Evolutionary conservation across 2,113 vertebrate genomes (phyloP).

Genomic region (Arizona elegans): DNA sequence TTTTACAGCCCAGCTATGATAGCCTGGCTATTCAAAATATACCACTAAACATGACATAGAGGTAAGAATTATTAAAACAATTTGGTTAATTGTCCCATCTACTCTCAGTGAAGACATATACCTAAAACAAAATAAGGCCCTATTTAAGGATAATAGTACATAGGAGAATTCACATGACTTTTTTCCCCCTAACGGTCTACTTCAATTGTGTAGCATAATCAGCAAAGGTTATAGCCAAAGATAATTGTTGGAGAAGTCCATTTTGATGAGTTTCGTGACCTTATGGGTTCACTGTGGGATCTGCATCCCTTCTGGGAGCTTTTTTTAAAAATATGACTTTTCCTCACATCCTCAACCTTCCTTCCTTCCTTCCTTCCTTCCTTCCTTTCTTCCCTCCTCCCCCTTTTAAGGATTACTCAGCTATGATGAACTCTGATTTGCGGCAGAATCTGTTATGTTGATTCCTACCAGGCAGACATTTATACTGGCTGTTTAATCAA

Average conservation of each 20-base stretch:
- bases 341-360: neutral
- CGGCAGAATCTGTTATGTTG: neutral
- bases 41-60: neutral
- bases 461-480: slow-evolving; percentile 7
- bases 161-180: neutral
- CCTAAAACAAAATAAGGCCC: neutral
- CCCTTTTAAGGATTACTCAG: slow-evolving; percentile 9
- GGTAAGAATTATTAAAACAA: neutral
- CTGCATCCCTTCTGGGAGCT: neutral
- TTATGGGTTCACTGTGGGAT: neutral
- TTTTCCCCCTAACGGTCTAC: neutral
- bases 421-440: slow-evolving; percentile 13
- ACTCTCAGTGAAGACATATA: neutral
- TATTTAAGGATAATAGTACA: neutral
- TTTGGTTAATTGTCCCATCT: neutral
- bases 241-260: neutral
- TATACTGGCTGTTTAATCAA: neutral
- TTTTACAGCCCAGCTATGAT: neutral
- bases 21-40: neutral
- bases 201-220: neutral
- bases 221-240: neutral
- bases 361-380: neutral
- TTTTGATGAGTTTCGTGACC: neutral
- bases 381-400: neutral
- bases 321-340: slow-evolving; percentile 34